These are phyloP conservation scores for Spodoptera frugiperda DNA, from an alignment of 1,140 invertebrate genomes.

Conservation along the genomic window DNA sequence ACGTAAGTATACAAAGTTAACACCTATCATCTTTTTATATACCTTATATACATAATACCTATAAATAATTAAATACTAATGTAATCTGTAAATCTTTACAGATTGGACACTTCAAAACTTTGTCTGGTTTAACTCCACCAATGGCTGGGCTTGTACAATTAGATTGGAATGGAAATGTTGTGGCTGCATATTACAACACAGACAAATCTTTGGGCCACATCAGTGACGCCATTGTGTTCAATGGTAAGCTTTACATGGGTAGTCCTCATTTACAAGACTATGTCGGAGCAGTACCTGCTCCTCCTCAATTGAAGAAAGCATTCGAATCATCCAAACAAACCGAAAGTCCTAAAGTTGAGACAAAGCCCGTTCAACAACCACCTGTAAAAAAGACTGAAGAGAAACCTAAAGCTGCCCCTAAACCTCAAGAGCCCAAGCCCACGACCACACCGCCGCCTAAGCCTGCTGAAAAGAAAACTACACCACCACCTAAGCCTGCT, in stretches of 20 bases:
- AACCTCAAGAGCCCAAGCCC: conserved; percentile 69
- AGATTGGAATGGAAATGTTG: conserved; percentile 89
- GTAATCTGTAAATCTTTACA: conserved; percentile 61
- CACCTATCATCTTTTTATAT: not conserved
- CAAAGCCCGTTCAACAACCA: conserved; percentile 47
- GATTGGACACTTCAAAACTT: conserved; percentile 84
- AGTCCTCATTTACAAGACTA: conserved; percentile 89
- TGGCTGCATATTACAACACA: conserved; percentile 87
- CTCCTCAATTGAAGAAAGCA: conserved; percentile 83
- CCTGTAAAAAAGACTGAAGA: conserved; percentile 34
- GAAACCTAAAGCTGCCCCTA: conserved; percentile 29
- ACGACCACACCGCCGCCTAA: conserved; percentile 25
- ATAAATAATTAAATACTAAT: too few relatives aligned
- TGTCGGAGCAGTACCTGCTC: conserved; percentile 87
- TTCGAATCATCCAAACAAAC: conserved; percentile 71
- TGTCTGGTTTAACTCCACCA: conserved; percentile 64
- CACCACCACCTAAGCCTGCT: not conserved
- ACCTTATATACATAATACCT: not conserved
- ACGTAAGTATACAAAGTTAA: conserved; percentile 78
- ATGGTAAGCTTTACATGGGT: conserved; percentile 86
- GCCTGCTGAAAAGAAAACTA: not conserved
- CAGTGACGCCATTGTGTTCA: conserved; percentile 88
- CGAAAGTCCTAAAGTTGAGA: conserved; percentile 38
- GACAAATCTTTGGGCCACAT: conserved; percentile 83
- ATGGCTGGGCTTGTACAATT: conserved; percentile 87